Base-by-base conservation (phyloP, 2,113 vertebrate genomes). In the Micromys minutus region DNA sequence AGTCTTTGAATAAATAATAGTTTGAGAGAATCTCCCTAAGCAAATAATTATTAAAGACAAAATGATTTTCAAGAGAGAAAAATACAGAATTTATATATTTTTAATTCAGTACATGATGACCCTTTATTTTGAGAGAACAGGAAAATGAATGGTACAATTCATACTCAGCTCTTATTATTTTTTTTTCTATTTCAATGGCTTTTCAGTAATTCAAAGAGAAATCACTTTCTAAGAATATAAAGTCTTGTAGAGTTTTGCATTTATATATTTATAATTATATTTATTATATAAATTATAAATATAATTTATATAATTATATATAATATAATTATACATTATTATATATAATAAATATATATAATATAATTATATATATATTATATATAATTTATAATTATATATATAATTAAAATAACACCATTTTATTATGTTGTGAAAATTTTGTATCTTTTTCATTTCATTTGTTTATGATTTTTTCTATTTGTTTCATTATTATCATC, bases 381-480 rank as follows among this genome's bases (percentile, higher is more conserved):
- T n/a, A n/a, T n/a, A n/a, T n/a, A n/a, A n/a, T 63, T 9, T 47
- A 34, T 15, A 84, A 63, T 3, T 42, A 10, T 19, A 31, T 59
- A 42, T 42, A 22, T 17, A 39, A n/a, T n/a, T n/a, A n/a, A n/a
- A n/a, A n/a, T n/a, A 7, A 16, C 3, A 61, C 0, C 0, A 67
- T 57, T 24, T n/a, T 65, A 65, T 31, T 42, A 21, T 17, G 12
- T 59, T 39, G 39, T 81, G 55, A 81, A 36, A 59, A 57, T 59
- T 39, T 15, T 3, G 31, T 12, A 21, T n/a, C 0, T 88, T 71
- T 16, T 31, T 83, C n/a, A 42, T 47, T 47, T 50, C 16, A 22
- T 55, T 34, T 81, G 7, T 72, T 50, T 1, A 5, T 79, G 1
- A 59, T 91, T 84, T 12, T n/a, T 59, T 88, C 42, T 67, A 57